phyloP scores from a whole-genome alignment of 2,888 invertebrate genomes.

The Adineta ricciae region DNA sequence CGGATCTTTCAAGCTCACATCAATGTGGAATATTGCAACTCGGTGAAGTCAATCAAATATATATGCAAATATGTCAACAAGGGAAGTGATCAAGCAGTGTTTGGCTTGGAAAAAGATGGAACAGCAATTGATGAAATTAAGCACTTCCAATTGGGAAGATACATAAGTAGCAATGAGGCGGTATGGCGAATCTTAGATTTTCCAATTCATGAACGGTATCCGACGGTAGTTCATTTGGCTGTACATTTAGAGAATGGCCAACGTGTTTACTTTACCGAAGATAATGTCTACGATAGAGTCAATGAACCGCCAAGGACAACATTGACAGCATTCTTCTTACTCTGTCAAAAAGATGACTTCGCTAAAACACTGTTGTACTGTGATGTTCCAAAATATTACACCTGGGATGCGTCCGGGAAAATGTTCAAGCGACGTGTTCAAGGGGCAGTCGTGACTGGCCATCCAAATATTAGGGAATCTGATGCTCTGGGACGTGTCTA shows the following conservation, averaged over 20 bases:
- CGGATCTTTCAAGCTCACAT: conserved; percentile 44
- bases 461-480: conserved; percentile 26
- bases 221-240: conserved; percentile 37
- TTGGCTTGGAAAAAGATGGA: conserved; percentile 24
- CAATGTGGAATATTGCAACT: conserved; percentile 47
- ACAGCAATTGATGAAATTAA: conserved; percentile 38
- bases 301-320: conserved; percentile 31
- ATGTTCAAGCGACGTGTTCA: conserved; percentile 35
- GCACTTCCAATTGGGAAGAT: conserved; percentile 42
- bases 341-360: conserved; percentile 31
- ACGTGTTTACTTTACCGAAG: conserved; percentile 35
- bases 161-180: conserved; percentile 44
- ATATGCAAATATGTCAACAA: conserved; percentile 51
- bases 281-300: conserved; percentile 29
- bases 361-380: conserved; percentile 35
- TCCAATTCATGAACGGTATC: conserved; percentile 41
- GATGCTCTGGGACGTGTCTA: conserved; percentile 37
- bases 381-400: conserved; percentile 36
- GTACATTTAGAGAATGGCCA: conserved; percentile 38
- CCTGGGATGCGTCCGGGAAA: conserved; percentile 35
- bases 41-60: conserved; percentile 49
- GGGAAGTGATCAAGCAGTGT: conserved; percentile 38
- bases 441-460: conserved; percentile 26
- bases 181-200: conserved; percentile 43
- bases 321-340: conserved; percentile 32